Percentiles rank a stretch among this genome's conserved stretches.
These are phyloP conservation scores for Hepsetus odoe DNA, from an alignment of 2,113 vertebrate genomes.

Conservation along the genomic window DNA sequence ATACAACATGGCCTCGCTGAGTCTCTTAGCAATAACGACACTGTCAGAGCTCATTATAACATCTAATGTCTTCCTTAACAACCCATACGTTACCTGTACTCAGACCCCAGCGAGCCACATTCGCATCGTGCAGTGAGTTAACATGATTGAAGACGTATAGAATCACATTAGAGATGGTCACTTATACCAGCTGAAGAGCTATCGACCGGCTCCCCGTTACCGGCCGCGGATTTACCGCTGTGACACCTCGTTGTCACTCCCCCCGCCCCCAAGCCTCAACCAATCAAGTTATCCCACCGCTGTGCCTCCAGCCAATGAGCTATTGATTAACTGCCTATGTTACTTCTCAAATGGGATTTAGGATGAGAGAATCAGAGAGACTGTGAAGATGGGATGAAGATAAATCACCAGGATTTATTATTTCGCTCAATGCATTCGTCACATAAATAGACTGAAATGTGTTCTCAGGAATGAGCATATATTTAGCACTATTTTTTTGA, in stretches of 20 bases:
- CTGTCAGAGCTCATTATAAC: neutral
- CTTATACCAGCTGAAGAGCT: slow-evolving; percentile 47
- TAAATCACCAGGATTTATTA: slow-evolving; percentile 47
- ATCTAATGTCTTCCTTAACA: slow-evolving; percentile 4
- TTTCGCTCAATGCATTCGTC: slow-evolving; percentile 35
- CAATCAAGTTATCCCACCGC: slow-evolving; percentile 42
- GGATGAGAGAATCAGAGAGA: slow-evolving; percentile 18
- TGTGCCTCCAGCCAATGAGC: slow-evolving; percentile 44
- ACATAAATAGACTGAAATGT: slow-evolving; percentile 24
- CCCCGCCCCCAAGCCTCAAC: slow-evolving; percentile 29
- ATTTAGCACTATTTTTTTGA: neutral
- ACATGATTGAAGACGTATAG: slow-evolving; percentile 21
- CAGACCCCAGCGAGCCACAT: slow-evolving; percentile 3
- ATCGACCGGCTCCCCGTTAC: slow-evolving; percentile 39
- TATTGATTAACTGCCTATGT: slow-evolving; percentile 58
- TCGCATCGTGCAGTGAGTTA: slow-evolving; percentile 5
- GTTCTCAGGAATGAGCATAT: neutral
- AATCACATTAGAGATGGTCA: slow-evolving; percentile 44
- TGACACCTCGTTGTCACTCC: slow-evolving; percentile 50
- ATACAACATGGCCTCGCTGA: slow-evolving; percentile 1
- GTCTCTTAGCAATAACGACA: neutral
- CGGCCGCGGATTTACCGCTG: slow-evolving; percentile 40
- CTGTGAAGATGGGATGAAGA: slow-evolving; percentile 11
- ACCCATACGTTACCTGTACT: neutral
- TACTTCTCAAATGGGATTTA: slow-evolving; percentile 52